Percentiles rank a stretch among this genome's conserved stretches.
phyloP scores from a whole-genome alignment of 2,113 vertebrate genomes.

The Machaerirhynchus nigripectus region DNA sequence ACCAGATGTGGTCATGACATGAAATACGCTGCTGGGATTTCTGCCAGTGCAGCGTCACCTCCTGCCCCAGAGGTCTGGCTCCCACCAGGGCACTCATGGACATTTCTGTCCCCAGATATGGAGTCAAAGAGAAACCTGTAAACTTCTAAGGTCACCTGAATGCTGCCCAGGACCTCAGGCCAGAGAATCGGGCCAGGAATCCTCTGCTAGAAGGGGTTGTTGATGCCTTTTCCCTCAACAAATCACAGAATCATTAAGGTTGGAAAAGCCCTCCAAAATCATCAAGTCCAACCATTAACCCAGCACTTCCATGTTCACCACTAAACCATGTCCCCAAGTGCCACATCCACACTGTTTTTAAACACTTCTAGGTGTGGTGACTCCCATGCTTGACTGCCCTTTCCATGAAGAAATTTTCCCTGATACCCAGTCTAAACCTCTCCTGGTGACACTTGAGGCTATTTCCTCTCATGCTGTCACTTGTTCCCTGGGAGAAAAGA shows the following conservation, averaged over 20 bases:
- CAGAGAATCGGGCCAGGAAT: neutral
- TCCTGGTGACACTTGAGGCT: neutral
- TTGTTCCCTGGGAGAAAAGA: neutral
- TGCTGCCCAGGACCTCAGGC: neutral
- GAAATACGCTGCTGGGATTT: neutral
- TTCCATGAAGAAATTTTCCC: neutral
- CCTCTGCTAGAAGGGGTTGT: neutral
- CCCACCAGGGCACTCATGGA: accelerated
- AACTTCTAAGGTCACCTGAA: neutral
- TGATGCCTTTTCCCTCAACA: neutral
- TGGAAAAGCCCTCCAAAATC: neutral
- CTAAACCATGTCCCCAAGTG: neutral
- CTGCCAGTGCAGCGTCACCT: neutral
- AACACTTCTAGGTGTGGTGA: neutral
- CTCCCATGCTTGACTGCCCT: neutral
- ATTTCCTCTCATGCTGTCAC: neutral
- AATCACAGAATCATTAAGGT: neutral
- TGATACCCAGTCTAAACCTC: neutral
- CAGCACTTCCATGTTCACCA: neutral
- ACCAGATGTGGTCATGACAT: neutral
- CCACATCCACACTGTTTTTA: neutral
- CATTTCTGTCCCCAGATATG: neutral
- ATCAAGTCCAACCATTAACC: neutral
- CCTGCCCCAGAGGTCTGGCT: neutral
- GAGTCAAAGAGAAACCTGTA: neutral